phyloP scores from a whole-genome alignment of 2,797 vertebrate genomes.

The Paratrypauchen microcephalus region DNA sequence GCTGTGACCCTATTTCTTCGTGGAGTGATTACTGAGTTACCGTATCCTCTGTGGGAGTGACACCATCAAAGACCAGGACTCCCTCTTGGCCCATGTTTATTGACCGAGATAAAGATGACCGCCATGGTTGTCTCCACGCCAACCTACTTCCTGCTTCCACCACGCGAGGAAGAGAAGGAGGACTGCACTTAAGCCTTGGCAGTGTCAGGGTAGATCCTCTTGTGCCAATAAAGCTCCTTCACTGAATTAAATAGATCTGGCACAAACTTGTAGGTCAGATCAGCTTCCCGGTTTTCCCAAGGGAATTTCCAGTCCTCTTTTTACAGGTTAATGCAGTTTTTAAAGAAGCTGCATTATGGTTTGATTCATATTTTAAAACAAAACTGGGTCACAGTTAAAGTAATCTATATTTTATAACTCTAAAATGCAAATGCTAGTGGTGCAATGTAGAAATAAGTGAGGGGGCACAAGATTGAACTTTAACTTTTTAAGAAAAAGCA shows the following conservation, averaged over 20 bases:
- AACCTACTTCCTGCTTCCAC: constrained; percentile 49
- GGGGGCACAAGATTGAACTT: background rate
- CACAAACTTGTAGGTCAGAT: constrained; percentile 40
- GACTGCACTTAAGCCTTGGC: constrained; percentile 60
- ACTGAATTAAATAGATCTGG: constrained; percentile 55
- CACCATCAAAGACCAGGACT: constrained; percentile 56
- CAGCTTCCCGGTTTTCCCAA: constrained; percentile 13
- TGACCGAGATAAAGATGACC: constrained; percentile 66
- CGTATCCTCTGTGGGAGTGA: constrained; percentile 32
- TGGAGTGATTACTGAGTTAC: constrained; percentile 19
- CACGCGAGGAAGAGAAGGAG: constrained; percentile 40
- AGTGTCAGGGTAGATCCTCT: constrained; percentile 56
- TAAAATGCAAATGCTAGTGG: background rate
- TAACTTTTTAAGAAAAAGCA: background rate
- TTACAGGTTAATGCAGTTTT: constrained; percentile 66
- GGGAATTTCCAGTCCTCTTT: constrained; percentile 17
- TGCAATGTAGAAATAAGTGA: background rate
- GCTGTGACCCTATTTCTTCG: background rate
- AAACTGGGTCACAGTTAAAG: background rate
- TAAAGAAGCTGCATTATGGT: constrained; percentile 26
- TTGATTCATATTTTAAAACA: background rate
- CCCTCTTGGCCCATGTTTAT: constrained; percentile 64
- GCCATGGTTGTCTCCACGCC: constrained; percentile 59
- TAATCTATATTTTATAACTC: background rate
- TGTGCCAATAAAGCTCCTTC: constrained; percentile 57